Percentiles rank a stretch among this genome's conserved stretches.
These are phyloP conservation scores for human DNA, from an alignment of 2,113 vertebrate species.

Conservation along the genomic window GRCh38 chr21:15721501-15722000, in stretches of 20 bases:
- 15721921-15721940: not conserved
- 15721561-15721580: not conserved
- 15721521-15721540: not conserved
- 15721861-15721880: too few relatives aligned
- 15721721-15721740: not conserved
- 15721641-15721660: not conserved
- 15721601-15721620: not conserved
- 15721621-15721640: not conserved
- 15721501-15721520: not conserved
- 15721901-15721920: too few relatives aligned
- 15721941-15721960: not conserved
- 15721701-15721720: not conserved
- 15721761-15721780: too few relatives aligned
- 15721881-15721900: too few relatives aligned
- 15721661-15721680: not conserved
- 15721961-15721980: not conserved
- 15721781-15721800: too few relatives aligned
- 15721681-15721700: not conserved
- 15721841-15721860: too few relatives aligned
- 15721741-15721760: not conserved
- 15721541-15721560: not conserved
- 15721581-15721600: not conserved
- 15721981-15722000: not conserved
- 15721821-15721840: too few relatives aligned
- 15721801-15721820: too few relatives aligned